Evolutionary conservation across 2,888 invertebrate species (phyloP).

Genomic region (Melanostoma scalare): DNA sequence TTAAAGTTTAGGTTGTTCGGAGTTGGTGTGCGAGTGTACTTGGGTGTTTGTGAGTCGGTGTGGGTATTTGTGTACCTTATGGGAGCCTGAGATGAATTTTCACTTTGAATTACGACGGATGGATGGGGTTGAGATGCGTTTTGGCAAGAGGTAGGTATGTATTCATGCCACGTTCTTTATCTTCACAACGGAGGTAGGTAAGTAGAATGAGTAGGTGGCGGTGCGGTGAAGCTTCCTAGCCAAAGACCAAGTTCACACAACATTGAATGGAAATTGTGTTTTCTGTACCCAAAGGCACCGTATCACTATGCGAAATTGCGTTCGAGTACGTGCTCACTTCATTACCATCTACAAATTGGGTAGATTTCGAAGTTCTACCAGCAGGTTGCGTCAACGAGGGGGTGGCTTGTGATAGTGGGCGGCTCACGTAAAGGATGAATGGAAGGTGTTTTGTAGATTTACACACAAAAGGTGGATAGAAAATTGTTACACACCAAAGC

Average conservation of each 20-base stretch:
- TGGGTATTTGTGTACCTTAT: too few species aligned
- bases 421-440: neutral
- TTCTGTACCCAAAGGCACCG: constrained; percentile 26
- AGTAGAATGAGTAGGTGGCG: neutral
- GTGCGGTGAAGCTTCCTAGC: constrained; percentile 8
- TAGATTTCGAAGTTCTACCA: constrained; percentile 48
- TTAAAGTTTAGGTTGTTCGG: constrained; percentile 28
- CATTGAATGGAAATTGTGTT: constrained; percentile 62
- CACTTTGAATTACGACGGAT: neutral
- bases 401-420: neutral
- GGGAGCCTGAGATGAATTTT: constrained; percentile 46
- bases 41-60: neutral
- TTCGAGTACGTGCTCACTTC: constrained; percentile 71
- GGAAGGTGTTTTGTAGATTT: constrained; percentile 38
- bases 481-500: constrained; percentile 37
- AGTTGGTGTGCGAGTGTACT: neutral
- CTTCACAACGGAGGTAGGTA: constrained; percentile 5
- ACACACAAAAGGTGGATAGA: constrained; percentile 55
- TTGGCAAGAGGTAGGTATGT: constrained; percentile 2
- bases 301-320: constrained; percentile 70
- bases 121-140: constrained; percentile 35
- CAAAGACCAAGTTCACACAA: constrained; percentile 40
- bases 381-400: neutral
- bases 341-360: constrained; percentile 70
- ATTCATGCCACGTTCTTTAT: constrained; percentile 63